These are phyloP conservation scores for Echinarachnius parma DNA, from an alignment of 53 echinoderm and acorn worm species.

Conservation along the genomic window DNA sequence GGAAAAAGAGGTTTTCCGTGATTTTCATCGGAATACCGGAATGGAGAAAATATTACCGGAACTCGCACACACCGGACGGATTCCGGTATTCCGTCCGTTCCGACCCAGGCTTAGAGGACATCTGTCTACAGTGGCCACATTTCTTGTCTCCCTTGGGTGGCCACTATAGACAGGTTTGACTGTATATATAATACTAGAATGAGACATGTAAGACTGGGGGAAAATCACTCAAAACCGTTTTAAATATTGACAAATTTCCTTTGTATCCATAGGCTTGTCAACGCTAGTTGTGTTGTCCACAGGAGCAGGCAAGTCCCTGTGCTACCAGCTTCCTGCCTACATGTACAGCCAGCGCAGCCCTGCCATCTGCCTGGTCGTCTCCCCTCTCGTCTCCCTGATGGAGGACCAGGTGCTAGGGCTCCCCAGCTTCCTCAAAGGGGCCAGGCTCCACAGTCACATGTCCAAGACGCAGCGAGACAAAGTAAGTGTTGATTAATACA, in stretches of 20 bases:
- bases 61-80: no score
- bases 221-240: no score
- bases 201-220: no score
- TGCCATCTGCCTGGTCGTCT: conserved; percentile 86
- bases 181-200: no score
- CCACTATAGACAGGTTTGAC: no score
- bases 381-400: conserved; percentile 96
- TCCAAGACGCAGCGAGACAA: conserved; percentile 83
- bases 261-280: conserved; percentile 63
- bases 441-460: conserved; percentile 97
- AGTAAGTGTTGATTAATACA: conserved; percentile 51
- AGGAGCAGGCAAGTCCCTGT: conserved; percentile 92
- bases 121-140: no score
- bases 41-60: no score
- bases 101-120: no score
- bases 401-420: conserved; percentile 95
- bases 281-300: conserved; percentile 96
- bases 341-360: conserved; percentile 75
- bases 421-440: conserved; percentile 80
- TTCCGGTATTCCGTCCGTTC: no score
- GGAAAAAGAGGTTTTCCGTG: no score
- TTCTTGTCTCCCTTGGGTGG: no score
- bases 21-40: no score
- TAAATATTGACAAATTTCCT: not conserved
- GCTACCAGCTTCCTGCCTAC: conserved; percentile 92